Evolutionary conservation across 2,888 invertebrate species (phyloP), one percentile per base, ranked within the genome.

Genomic region (Boloria euphrosyne): DNA sequence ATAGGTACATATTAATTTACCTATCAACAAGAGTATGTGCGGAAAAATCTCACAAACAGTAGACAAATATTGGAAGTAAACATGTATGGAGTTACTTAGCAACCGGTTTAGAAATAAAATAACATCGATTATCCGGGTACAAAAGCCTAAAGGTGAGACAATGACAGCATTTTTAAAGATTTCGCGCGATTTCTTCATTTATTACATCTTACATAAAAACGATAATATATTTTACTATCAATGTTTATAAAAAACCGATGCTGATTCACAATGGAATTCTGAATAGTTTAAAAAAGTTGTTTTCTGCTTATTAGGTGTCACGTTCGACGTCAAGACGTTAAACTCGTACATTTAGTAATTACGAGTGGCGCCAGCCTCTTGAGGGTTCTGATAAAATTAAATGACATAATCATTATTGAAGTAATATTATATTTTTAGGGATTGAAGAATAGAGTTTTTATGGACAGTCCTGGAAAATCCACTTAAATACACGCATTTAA

Each of bases 81-180:
- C n/a, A n/a, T 58, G 43, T 54, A 17, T 58, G 22, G 38, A 52
- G 53, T 54, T 43, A 38, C 14, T 62, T 38, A 54, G 14, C 17
- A 54, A 47, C 43, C 10, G 17, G 51, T 62, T 44, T 47, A 17
- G 22, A 53, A 31, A 47, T 44, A 62, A 61, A 53, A 49, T 44
- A 38, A 46, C 44, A 46, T 46, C 44, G 50, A 4, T 55, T 27
- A 70, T 69, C 65, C 70, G 67, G 70, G 66, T 71, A 38, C 52
- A 44, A 60, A 49, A 49, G 51, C 49, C 65, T 69, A 52, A 55
- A 66, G 57, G 57, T 73, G 74, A 73, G 69, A 69, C 73, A 70
- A 74, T 61, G 54, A 62, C 47, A 54, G 14, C 31, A 16, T 4
- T 59, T 44, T 7, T 17, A 47, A 31, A 17, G 17, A 14, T 7